Conservation (phyloP, 2,113 vertebrate species). For the Cebidichthys violaceus region DNA sequence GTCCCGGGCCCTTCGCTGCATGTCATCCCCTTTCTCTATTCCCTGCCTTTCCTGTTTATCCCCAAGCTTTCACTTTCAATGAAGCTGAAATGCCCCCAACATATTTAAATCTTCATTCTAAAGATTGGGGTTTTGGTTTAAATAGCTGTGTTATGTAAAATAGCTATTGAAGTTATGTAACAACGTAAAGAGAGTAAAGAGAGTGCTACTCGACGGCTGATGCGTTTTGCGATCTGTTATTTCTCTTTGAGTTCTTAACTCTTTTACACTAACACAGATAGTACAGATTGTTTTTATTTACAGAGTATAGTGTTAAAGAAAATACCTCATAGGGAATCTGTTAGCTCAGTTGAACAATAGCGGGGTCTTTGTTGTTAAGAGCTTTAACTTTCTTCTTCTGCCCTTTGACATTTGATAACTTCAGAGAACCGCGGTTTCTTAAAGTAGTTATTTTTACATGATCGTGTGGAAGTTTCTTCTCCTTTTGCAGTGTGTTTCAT, state of each 20-base stretch:
- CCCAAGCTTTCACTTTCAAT: too few species aligned
- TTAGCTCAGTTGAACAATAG: not conserved
- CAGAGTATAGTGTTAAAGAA: not conserved
- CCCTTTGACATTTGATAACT: constrained; percentile 12
- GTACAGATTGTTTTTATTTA: not conserved
- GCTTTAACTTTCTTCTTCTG: not conserved
- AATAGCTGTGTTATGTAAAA: too few species aligned
- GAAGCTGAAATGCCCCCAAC: too few species aligned
- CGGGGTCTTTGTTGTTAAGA: not conserved
- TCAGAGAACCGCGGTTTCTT: constrained; percentile 8
- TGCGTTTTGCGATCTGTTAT: not conserved
- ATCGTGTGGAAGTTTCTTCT: constrained; percentile 5
- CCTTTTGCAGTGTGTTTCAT: constrained; percentile 41
- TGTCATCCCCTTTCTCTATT: too few species aligned
- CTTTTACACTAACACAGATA: not conserved
- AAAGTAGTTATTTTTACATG: constrained; percentile 15
- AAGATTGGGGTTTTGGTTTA: too few species aligned
- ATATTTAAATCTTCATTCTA: too few species aligned
- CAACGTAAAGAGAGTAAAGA: not conserved
- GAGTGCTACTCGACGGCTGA: not conserved
- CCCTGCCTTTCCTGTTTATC: too few species aligned
- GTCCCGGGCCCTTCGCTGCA: too few species aligned
- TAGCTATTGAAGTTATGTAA: too few species aligned
- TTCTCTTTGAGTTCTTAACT: not conserved
- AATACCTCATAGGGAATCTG: not conserved